Base-by-base conservation (phyloP, 2,113 vertebrate genomes). In the Arizona elegans region DNA sequence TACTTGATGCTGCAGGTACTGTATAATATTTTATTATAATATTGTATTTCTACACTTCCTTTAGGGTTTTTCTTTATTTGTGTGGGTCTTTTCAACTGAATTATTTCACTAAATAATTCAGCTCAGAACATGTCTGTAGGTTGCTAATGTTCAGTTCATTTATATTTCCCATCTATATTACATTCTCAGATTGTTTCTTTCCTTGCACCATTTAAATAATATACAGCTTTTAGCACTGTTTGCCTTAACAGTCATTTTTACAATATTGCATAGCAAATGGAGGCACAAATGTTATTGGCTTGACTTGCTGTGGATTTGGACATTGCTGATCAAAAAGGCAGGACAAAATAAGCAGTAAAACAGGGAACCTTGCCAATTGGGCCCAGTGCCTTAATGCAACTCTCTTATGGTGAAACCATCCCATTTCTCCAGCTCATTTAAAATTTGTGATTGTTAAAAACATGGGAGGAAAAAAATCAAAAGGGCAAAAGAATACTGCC, bases 231-330 rank as follows among this genome's bases (percentile, higher is more conserved):
- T 93, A 33, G 52, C 65, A 52, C 52, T n/a, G 47, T 89, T 75
- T 89, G 38, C 55, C 33, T 89, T 92, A 55, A 89, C 38, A 89
- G 47, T 81, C 62, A 47, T 89, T 53, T 89, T 89, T 56, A 56
- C 8, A 55, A 52, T 33, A 88, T 92, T 88, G 55, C 54, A 23
- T 81, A 89, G 33, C 5, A 11, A 91, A 91, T 87, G 38, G 29
- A 8, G 26, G 47, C 17, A 52, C 38, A 1, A 29, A 38, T 0
- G 0, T 0, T 70, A 0, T 1, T 43, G 87, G 21, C 56, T 55
- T 47, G 7, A 47, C 54, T 55, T 62, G 1, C 38, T 89, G 52
- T 90, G 54, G 33, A n/a, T 92, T 90, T 52, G 26, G 89, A 50
- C 19, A 90, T 29, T 9, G 13, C 11, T 33, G 62, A 90, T 52